phyloP scores from a whole-genome alignment of 2,888 invertebrate species.

The Dasysyrphus tricinctus region DNA sequence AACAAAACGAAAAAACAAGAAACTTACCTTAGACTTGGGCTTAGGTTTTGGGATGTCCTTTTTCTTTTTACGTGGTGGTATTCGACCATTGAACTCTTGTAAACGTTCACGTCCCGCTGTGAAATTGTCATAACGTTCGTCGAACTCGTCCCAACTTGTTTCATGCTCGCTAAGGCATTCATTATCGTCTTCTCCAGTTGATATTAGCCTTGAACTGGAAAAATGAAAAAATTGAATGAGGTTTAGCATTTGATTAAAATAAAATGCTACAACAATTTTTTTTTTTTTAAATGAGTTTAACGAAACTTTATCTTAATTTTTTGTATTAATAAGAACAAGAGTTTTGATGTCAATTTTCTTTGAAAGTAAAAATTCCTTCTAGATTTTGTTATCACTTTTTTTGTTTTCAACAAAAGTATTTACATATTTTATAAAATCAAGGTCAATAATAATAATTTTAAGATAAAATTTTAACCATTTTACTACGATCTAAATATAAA shows the following conservation, averaged over 20 bases:
- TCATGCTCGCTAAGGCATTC: conserved; percentile 83
- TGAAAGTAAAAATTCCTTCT: background rate
- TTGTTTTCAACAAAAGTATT: too few relatives aligned
- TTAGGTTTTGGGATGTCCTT: conserved; percentile 79
- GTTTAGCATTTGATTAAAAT: conserved; percentile 23
- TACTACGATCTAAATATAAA: too few relatives aligned
- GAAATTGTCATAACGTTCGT: conserved; percentile 83
- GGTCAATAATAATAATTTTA: too few relatives aligned
- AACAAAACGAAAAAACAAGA: background rate
- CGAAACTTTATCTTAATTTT: conserved; percentile 21
- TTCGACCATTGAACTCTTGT: conserved; percentile 83
- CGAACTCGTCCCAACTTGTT: conserved; percentile 83
- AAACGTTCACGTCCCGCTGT: conserved; percentile 83
- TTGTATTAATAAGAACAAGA: background rate
- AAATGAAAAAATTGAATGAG: conserved; percentile 69
- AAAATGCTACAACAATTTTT: background rate
- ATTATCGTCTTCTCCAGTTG: conserved; percentile 83
- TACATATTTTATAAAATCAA: too few relatives aligned
- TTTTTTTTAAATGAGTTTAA: background rate
- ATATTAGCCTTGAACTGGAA: conserved; percentile 82
- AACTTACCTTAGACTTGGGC: conserved; percentile 79
- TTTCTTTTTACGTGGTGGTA: conserved; percentile 83
- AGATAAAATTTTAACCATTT: too few relatives aligned
- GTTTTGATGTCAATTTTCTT: background rate
- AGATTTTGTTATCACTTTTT: background rate